Conservation (phyloP, 1,140 invertebrate species). For the Goniozus legneri region DNA sequence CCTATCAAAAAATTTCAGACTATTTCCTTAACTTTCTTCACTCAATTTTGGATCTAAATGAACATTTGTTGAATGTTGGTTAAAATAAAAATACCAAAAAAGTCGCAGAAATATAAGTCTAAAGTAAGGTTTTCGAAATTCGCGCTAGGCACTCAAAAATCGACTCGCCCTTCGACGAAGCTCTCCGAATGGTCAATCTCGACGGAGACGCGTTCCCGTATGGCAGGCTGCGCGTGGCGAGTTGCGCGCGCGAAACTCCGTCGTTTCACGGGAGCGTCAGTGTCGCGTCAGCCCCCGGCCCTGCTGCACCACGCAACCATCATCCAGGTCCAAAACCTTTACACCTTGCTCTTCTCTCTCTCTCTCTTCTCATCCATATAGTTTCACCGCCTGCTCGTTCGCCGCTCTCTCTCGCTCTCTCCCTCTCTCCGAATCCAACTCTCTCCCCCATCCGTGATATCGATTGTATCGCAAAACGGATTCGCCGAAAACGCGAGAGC, state of each 20-base stretch:
- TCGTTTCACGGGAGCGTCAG: conserved; percentile 46
- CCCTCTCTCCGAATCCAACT: background rate
- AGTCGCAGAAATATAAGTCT: background rate
- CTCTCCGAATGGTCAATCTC: background rate
- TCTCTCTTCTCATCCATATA: background rate
- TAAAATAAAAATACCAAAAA: background rate
- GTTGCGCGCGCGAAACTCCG: conserved; percentile 27
- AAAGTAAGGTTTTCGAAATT: background rate
- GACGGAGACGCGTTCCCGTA: conserved; percentile 24
- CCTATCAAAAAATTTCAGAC: no score
- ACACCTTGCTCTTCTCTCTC: conserved; percentile 37
- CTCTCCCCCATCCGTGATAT: background rate
- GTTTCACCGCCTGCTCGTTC: background rate
- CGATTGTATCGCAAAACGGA: conserved; percentile 15
- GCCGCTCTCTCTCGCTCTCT: background rate
- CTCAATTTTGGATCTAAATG: background rate
- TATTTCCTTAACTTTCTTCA: background rate
- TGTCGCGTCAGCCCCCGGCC: conserved; percentile 53
- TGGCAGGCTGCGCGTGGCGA: conserved; percentile 33
- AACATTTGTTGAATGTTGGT: no score
- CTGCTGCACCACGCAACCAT: conserved; percentile 50
- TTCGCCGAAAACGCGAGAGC: conserved; percentile 14
- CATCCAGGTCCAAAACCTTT: conserved; percentile 48
- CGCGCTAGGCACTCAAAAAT: background rate
- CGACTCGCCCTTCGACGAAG: background rate